A percentile compares a stretch with the other conserved stretches of the same genome.
Conservation (phyloP, 2,888 invertebrate genomes). For the Polyommatus iphigenia region DNA sequence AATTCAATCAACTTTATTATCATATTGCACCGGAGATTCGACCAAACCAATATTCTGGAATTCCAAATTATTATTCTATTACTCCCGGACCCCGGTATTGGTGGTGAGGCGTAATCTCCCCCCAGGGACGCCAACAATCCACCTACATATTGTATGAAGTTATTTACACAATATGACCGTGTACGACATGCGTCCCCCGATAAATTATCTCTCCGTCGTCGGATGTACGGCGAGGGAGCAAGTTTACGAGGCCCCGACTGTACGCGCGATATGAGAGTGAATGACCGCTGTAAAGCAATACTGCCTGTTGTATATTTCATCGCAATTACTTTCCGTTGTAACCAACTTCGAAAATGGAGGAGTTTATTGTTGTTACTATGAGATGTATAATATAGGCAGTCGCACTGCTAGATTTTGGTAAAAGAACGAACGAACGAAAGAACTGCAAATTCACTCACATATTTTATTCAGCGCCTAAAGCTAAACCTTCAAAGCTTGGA, state of each 20-base stretch:
- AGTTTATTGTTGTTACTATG: not conserved
- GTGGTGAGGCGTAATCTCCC: not conserved
- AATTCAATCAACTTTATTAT: not conserved
- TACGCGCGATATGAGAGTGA: conserved; percentile 1
- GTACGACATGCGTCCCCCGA: not conserved
- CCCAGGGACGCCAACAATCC: not conserved
- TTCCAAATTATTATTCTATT: not conserved
- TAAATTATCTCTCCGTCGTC: not conserved
- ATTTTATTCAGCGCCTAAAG: too few species aligned
- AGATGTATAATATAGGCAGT: not conserved
- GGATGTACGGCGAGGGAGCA: not conserved
- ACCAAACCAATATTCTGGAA: not conserved
- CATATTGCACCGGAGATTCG: not conserved
- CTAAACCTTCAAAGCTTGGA: too few species aligned
- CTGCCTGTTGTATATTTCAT: conserved; percentile 1
- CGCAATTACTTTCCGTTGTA: not conserved
- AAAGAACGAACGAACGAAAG: too few species aligned
- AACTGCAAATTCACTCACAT: too few species aligned
- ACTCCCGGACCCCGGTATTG: not conserved
- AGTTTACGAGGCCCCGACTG: conserved; percentile 5
- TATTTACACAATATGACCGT: conserved; percentile 10
- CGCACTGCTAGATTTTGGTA: too few species aligned
- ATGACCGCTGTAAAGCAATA: not conserved
- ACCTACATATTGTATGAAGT: conserved; percentile 22
- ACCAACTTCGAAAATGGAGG: not conserved